These are phyloP conservation scores for Leucoraja ocellata DNA, from an alignment of 2,797 vertebrate species.

Conservation along the genomic window DNA sequence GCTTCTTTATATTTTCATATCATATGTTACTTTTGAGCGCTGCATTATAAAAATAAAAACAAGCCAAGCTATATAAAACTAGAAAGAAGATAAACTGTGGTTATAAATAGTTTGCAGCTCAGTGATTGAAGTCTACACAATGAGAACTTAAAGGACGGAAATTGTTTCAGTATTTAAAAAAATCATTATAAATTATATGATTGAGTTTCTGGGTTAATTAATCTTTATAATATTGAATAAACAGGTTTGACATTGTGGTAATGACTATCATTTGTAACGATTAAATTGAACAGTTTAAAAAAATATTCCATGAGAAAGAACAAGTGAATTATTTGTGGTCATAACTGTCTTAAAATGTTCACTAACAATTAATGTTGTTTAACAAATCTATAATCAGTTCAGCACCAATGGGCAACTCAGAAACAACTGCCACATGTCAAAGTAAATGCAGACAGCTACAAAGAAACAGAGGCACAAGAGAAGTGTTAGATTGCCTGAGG, in stretches of 20 bases:
- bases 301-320: neutral
- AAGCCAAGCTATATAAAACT: constrained; percentile 7
- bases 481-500: constrained; percentile 12
- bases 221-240: constrained; percentile 19
- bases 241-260: neutral
- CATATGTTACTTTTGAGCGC: neutral
- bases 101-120: constrained; percentile 1
- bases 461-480: constrained; percentile 22
- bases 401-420: constrained; percentile 23
- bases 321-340: constrained; percentile 32
- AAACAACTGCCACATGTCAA: neutral
- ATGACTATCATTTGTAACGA: constrained; percentile 24
- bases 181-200: constrained; percentile 11
- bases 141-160: neutral
- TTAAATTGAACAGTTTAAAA: constrained; percentile 15
- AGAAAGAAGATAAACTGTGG: constrained; percentile 5
- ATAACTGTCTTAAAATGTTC: neutral
- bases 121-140: constrained; percentile 14
- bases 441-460: constrained; percentile 8
- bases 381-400: constrained; percentile 12
- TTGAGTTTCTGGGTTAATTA: constrained; percentile 32
- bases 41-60: neutral
- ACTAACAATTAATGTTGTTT: neutral
- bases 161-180: constrained; percentile 1
- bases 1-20: neutral